phyloP scores from a whole-genome alignment of 2,888 invertebrate genomes.

The Drosophila anceps region DNA sequence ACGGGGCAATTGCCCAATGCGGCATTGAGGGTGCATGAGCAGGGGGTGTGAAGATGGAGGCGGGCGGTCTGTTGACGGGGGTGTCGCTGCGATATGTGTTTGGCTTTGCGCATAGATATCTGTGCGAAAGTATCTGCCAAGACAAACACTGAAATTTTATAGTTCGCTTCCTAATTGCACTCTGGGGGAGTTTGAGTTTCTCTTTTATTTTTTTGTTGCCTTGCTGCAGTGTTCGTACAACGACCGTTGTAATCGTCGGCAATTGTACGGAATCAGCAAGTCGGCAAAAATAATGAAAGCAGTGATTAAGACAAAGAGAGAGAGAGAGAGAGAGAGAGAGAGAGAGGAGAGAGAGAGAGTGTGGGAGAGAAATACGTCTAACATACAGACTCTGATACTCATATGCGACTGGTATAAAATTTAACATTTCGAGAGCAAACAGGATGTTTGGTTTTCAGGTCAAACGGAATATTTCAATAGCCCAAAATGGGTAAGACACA shows the following conservation, averaged over 20 bases:
- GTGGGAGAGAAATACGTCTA: not conserved
- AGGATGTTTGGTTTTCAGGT: slow-evolving; percentile 56
- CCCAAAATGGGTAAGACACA: slow-evolving; percentile 41
- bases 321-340: not conserved
- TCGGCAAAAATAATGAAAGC: slow-evolving; percentile 69
- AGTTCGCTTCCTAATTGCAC: slow-evolving; percentile 83
- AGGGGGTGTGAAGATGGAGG: not conserved
- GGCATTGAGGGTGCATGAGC: slow-evolving; percentile 3
- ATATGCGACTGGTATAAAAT: slow-evolving; percentile 22
- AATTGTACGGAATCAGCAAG: slow-evolving; percentile 81
- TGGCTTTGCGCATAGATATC: slow-evolving; percentile 40
- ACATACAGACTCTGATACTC: not conserved
- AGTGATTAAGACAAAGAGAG: slow-evolving; percentile 66
- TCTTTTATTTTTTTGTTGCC: slow-evolving; percentile 20
- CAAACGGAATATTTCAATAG: slow-evolving; percentile 76
- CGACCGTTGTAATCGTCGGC: slow-evolving; percentile 72
- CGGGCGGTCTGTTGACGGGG: slow-evolving; percentile 8
- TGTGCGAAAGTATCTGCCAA: slow-evolving; percentile 72
- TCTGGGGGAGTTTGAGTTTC: slow-evolving; percentile 76
- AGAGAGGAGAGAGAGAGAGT: not conserved
- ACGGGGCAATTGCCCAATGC: slow-evolving; percentile 55
- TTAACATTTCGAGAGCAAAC: slow-evolving; percentile 6
- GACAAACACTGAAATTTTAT: slow-evolving; percentile 83
- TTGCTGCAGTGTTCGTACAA: slow-evolving; percentile 20
- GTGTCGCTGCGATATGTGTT: slow-evolving; percentile 29